phyloP scores from a whole-genome alignment of 2,113 vertebrate species.

The Corythaeola cristata region DNA sequence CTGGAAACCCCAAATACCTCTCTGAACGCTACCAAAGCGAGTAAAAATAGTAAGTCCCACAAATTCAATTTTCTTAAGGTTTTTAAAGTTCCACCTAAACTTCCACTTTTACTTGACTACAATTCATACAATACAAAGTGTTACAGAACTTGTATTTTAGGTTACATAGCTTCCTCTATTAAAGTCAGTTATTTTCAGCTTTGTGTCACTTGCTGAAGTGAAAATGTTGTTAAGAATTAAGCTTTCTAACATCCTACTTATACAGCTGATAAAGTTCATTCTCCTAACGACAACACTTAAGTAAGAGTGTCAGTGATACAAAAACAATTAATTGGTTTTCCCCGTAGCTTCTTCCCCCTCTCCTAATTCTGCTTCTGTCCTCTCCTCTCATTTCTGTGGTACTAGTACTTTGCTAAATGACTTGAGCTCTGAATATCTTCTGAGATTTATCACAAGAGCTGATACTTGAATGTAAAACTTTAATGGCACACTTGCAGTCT shows the following conservation, averaged over 20 bases:
- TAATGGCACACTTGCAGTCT: background rate
- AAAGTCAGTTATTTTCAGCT: background rate
- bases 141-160: background rate
- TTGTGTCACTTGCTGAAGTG: background rate
- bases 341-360: background rate
- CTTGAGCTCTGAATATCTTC: conserved; percentile 4
- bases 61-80: background rate
- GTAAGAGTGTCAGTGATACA: background rate
- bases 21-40: background rate
- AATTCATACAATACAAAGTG: background rate
- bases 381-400: background rate
- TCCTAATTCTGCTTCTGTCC: background rate
- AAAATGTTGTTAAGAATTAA: background rate
- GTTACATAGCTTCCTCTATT: background rate
- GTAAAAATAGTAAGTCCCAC: background rate
- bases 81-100: background rate
- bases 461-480: conserved; percentile 53
- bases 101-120: background rate
- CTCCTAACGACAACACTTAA: background rate
- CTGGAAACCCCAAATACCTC: background rate
- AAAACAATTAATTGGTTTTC: background rate
- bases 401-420: conserved; percentile 15
- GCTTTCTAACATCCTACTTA: background rate
- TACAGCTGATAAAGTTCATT: background rate
- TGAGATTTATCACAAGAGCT: conserved; percentile 21